Percentiles rank a stretch among this genome's conserved stretches.
Conservation (phyloP, 2,113 vertebrate species). For the Oplegnathus fasciatus region DNA sequence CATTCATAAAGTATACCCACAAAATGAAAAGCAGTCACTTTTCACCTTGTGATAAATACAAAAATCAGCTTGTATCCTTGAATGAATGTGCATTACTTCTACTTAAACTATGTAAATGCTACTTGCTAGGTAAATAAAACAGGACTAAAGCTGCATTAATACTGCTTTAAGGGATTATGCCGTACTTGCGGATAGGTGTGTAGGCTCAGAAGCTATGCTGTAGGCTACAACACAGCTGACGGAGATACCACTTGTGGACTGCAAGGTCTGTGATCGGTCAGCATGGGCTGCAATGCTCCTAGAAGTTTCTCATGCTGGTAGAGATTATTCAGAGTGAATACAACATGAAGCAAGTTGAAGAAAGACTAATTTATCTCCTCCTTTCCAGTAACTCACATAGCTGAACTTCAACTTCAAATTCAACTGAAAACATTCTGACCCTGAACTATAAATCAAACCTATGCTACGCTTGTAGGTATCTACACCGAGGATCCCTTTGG, state of each 20-base stretch:
- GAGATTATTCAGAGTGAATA: not conserved
- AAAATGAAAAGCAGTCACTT: not conserved
- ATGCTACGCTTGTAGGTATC: too few relatives aligned
- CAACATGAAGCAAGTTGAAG: not conserved
- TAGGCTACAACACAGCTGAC: too few relatives aligned
- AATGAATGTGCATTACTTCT: not conserved
- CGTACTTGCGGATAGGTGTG: too few relatives aligned
- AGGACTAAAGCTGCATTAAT: not conserved
- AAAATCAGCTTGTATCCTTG: not conserved
- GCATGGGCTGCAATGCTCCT: too few relatives aligned
- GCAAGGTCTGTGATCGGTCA: not conserved
- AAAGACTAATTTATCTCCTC: too few relatives aligned
- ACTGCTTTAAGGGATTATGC: too few relatives aligned
- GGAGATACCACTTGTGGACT: not conserved
- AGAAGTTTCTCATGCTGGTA: too few relatives aligned
- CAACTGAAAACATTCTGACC: not conserved
- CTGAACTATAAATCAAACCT: too few relatives aligned
- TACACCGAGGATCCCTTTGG: too few relatives aligned
- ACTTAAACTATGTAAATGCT: not conserved
- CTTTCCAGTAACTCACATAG: too few relatives aligned
- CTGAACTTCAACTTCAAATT: too few relatives aligned
- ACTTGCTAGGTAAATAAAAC: not conserved
- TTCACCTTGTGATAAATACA: not conserved
- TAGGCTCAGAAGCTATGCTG: too few relatives aligned
- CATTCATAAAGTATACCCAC: not conserved